These are phyloP conservation scores for Bombus pascuorum DNA, from an alignment of 1,140 invertebrate species.

Conservation along the genomic window DNA sequence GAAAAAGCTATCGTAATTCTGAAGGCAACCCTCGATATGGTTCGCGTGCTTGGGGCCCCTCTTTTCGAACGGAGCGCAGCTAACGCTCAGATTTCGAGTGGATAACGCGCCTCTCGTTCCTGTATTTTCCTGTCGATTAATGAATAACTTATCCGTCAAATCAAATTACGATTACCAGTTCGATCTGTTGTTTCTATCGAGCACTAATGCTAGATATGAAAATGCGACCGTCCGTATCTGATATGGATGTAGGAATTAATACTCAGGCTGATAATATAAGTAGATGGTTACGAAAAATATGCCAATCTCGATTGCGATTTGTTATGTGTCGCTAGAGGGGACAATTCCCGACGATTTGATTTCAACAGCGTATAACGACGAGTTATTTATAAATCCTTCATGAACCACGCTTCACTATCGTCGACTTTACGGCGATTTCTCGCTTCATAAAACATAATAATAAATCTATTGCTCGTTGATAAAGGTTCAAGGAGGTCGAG, in stretches of 20 bases:
- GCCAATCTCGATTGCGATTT: conserved; percentile 30
- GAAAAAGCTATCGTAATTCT: conserved; percentile 48
- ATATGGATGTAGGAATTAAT: not conserved
- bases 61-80: conserved; percentile 40
- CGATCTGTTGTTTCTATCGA: not conserved
- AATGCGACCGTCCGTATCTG: not conserved
- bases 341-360: conserved; percentile 55
- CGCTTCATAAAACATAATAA: conserved; percentile 22
- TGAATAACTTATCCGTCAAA: conserved; percentile 73
- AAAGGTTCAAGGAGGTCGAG: not conserved
- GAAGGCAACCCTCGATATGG: conserved; percentile 39
- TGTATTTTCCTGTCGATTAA: conserved; percentile 68
- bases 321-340: not conserved
- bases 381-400: conserved; percentile 51
- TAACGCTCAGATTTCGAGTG: conserved; percentile 64
- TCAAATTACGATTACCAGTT: conserved; percentile 31
- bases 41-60: conserved; percentile 71
- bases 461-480: not conserved
- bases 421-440: conserved; percentile 26
- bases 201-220: no score
- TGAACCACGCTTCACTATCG: conserved; percentile 20
- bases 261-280: not conserved
- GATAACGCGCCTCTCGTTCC: conserved; percentile 69
- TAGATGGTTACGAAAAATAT: not conserved
- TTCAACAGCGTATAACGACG: conserved; percentile 37